phyloP scores from a whole-genome alignment of 2,888 invertebrate genomes.

The Cheilosia urbana region DNA sequence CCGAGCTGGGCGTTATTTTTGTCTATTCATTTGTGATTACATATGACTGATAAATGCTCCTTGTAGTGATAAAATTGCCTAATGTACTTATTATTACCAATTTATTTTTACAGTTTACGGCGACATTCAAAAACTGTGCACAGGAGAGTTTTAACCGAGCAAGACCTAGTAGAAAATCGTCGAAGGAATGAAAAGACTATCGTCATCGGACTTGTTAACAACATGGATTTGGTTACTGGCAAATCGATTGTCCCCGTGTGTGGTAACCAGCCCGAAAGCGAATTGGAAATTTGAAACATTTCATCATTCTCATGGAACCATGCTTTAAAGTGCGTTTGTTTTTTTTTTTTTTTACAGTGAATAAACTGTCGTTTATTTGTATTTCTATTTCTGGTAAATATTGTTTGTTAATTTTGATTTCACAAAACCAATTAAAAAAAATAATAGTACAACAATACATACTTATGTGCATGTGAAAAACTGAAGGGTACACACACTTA shows the following conservation, averaged over 20 bases:
- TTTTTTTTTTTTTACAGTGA: conserved; percentile 38
- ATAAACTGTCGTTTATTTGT: conserved; percentile 38
- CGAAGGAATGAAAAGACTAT: conserved; percentile 40
- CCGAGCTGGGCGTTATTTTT: no score
- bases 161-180: conserved; percentile 36
- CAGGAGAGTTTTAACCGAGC: conserved; percentile 40
- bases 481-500: conserved; percentile 21
- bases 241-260: neutral
- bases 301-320: neutral
- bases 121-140: conserved; percentile 54
- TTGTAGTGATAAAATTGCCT: no score
- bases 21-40: no score
- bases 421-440: neutral
- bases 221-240: conserved; percentile 4
- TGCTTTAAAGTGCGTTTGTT: conserved; percentile 2
- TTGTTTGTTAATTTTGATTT: conserved; percentile 14
- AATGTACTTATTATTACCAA: no score
- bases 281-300: neutral
- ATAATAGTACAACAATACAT: conserved; percentile 7
- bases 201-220: neutral
- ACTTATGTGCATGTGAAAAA: neutral
- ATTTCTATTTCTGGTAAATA: conserved; percentile 40
- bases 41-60: no score
- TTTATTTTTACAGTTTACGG: conserved; percentile 28
- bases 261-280: neutral